Percentiles rank a stretch among this genome's conserved stretches.
These are phyloP conservation scores for Xylota sylvarum DNA, from an alignment of 2,888 invertebrate species.

Conservation along the genomic window DNA sequence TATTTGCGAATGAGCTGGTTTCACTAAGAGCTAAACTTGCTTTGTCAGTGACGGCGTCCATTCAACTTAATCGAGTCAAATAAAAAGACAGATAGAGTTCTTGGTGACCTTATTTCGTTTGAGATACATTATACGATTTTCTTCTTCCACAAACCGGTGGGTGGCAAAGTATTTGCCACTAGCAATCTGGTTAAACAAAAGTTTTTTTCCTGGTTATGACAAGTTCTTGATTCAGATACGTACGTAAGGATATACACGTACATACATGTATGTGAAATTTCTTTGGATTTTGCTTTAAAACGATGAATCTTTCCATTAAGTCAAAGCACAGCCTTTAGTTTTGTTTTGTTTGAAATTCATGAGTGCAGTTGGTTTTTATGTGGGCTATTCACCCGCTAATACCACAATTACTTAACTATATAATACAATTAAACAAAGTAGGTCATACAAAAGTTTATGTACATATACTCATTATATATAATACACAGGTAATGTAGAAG, in stretches of 20 bases:
- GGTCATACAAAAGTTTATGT: too few relatives aligned
- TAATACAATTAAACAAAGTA: too few relatives aligned
- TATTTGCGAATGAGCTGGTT: too few relatives aligned
- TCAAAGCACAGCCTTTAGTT: not conserved
- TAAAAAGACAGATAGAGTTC: too few relatives aligned
- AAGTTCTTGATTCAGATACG: not conserved
- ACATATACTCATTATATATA: too few relatives aligned
- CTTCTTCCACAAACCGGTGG: not conserved
- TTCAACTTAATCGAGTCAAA: too few relatives aligned
- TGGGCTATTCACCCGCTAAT: not conserved
- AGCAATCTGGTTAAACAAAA: not conserved
- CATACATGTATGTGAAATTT: not conserved
- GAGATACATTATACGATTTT: too few relatives aligned
- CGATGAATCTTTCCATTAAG: not conserved
- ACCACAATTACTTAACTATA: too few relatives aligned
- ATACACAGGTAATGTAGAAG: too few relatives aligned
- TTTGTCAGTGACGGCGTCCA: too few relatives aligned
- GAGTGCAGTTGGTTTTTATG: not conserved
- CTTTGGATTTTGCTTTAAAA: not conserved
- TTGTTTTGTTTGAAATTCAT: not conserved
- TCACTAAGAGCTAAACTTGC: too few relatives aligned
- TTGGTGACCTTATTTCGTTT: too few relatives aligned
- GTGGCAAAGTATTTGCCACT: not conserved
- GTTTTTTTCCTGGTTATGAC: not conserved
- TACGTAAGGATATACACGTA: not conserved